phyloP scores from a whole-genome alignment of 2,888 invertebrate species.

The Trissoscelio sp. region DNA sequence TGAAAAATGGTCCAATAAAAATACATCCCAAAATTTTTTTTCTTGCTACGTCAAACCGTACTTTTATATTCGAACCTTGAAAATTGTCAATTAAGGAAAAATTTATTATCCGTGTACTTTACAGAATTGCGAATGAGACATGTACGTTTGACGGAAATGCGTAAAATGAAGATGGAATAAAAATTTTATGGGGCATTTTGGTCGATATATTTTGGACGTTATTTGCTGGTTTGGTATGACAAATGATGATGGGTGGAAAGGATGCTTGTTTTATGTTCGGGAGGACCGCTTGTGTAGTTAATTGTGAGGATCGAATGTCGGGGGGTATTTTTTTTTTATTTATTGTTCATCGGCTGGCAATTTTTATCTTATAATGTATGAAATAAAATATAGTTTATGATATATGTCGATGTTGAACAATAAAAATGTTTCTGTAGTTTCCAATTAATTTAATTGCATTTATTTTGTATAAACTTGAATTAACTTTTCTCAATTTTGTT shows the following conservation, averaged over 20 bases:
- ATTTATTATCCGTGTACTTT: constrained; percentile 39
- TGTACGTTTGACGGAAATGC: constrained; percentile 33
- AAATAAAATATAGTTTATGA: constrained; percentile 4
- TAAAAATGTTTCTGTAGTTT: background rate
- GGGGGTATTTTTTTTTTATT: constrained; percentile 31
- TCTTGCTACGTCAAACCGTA: constrained; percentile 2
- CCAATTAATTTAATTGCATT: too few relatives aligned
- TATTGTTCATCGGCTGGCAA: constrained; percentile 15
- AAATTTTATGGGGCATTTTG: constrained; percentile 53
- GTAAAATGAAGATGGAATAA: constrained; percentile 59
- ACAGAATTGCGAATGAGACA: constrained; percentile 26
- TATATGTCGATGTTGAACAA: background rate
- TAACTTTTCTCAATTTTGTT: too few relatives aligned
- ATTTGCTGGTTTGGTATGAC: constrained; percentile 52
- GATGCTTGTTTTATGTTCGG: constrained; percentile 54
- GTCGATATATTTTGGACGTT: constrained; percentile 60
- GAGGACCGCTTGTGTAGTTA: constrained; percentile 28
- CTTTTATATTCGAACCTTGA: constrained; percentile 26
- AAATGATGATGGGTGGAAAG: constrained; percentile 52
- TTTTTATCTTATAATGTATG: constrained; percentile 12
- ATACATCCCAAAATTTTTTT: too few relatives aligned
- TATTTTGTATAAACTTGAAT: too few relatives aligned
- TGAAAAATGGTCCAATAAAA: too few relatives aligned
- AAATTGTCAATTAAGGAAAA: constrained; percentile 51
- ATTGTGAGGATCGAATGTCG: constrained; percentile 49